Conservation (phyloP, 2,797 vertebrate species). For the Tauraco hartlaubi region DNA sequence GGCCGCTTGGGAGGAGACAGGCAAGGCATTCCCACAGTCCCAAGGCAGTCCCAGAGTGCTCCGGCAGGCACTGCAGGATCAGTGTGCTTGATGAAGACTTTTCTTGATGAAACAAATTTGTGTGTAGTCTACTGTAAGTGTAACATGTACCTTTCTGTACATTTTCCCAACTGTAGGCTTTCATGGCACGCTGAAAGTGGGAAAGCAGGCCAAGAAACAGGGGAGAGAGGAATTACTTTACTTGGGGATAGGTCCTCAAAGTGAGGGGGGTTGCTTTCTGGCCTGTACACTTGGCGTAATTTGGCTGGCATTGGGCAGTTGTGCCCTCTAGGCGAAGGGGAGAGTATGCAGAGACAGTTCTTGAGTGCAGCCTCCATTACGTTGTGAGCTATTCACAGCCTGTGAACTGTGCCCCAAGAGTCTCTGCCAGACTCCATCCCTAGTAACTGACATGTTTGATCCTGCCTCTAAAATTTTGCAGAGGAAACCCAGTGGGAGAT, state of each 20-base stretch:
- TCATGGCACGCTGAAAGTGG: neutral
- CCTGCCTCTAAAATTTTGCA: neutral
- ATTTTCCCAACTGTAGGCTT: neutral
- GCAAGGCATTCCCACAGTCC: neutral
- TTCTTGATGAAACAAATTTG: neutral
- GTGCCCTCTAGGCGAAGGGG: neutral
- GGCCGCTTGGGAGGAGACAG: neutral
- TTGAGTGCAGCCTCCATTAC: rapidly evolving
- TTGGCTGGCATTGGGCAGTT: neutral
- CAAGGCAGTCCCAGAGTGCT: neutral
- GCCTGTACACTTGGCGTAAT: neutral
- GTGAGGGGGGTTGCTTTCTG: neutral
- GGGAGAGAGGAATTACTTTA: neutral
- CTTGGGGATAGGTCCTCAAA: neutral
- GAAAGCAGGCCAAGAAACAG: neutral
- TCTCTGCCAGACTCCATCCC: neutral
- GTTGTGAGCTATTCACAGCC: neutral
- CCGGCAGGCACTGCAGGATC: neutral
- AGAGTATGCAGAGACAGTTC: neutral
- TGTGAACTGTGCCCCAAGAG: neutral
- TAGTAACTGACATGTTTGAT: neutral
- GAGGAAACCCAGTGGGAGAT: neutral
- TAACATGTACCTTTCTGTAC: neutral
- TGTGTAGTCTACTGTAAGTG: neutral
- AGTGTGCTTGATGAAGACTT: neutral